phyloP scores from a whole-genome alignment of 30 jellyfish, hydroid and myxozoan species.

The Catostylus mosaicus region DNA sequence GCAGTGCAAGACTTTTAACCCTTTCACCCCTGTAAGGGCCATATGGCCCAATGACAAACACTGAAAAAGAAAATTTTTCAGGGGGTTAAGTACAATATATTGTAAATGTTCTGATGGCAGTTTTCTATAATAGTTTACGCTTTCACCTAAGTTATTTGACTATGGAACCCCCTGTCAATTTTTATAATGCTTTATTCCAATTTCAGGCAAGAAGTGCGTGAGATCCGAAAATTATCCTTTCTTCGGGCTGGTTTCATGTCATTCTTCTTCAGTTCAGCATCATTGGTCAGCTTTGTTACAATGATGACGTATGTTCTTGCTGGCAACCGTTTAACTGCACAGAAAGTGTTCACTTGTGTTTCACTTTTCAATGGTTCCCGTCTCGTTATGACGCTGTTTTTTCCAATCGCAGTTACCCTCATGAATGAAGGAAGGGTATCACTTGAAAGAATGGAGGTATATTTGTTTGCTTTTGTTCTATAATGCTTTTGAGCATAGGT shows the following conservation, averaged over 20 bases:
- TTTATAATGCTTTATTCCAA: too few species aligned
- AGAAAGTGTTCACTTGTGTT: constrained; percentile 76
- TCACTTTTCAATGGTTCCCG: constrained; percentile 75
- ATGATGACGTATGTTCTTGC: constrained; percentile 80
- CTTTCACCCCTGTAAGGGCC: too few species aligned
- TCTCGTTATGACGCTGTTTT: constrained; percentile 66
- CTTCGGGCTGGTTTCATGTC: constrained; percentile 86
- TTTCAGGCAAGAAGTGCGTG: constrained; percentile 76
- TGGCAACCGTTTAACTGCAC: constrained; percentile 77
- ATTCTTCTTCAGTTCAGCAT: constrained; percentile 87
- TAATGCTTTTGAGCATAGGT: too few species aligned
- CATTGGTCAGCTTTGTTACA: constrained; percentile 79
- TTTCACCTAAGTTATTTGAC: too few species aligned
- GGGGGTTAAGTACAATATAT: too few species aligned
- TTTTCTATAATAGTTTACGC: too few species aligned
- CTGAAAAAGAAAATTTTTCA: too few species aligned
- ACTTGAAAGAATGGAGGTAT: constrained; percentile 76
- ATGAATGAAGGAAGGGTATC: constrained; percentile 82
- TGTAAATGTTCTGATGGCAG: too few species aligned
- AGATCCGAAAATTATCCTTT: constrained; percentile 56
- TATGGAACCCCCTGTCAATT: too few species aligned
- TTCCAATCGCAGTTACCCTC: constrained; percentile 81
- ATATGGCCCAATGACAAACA: too few species aligned
- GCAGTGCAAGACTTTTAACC: too few species aligned
- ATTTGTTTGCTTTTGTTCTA: background rate